Evolutionary conservation across 2,797 vertebrate species (phyloP), one percentile per base, ranked within the genome.

Genomic region (Mormyrus proboscirostris): DNA sequence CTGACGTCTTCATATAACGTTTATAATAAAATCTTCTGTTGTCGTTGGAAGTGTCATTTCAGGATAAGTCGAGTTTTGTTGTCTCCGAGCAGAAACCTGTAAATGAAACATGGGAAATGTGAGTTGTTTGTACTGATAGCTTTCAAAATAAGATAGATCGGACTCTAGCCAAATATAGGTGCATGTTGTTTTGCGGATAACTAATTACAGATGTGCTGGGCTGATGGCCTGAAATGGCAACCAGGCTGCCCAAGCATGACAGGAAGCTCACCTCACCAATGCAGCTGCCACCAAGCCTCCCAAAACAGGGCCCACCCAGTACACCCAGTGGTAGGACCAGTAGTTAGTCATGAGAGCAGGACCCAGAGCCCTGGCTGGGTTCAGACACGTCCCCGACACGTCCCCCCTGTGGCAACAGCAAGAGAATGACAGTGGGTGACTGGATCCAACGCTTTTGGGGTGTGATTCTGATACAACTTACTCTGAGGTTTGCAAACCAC

Each of bases 281-380:
- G 41, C 90, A 2, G 44, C 83, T 8, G 89, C 62, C 16, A 83
- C 53, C n/a, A 89, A 4, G 41, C 86, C 29, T 9, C 87, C 47
- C 2, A 62, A 4, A 50, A 53, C 89, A 0, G 96, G 96, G 1
- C 96, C 96, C 0, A 95, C 90, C 97, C 97, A 97, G 94, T 97
- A 97, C 38, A 97, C 93, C 96, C 97, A 97, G 90, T 97, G 96
- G 69, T 96, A 96, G 51, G 90, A 84, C 97, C 97, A 97, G 93
- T 93, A 92, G 92, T 92, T 92, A 0, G 94, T 92, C n/a, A 97
- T 87, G 50, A 97, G 57, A 0, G 97, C 97, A 0, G 97, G 96
- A 33, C 97, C 97, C 0, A 97, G 96, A 65, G 97, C 97, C 90
- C 96, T 94, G 83, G 96, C 96, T 0, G 97, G 97, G 51, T 97